These are phyloP conservation scores for Zaprionus lachaisei DNA, from an alignment of 1,140 invertebrate species.

Conservation along the genomic window DNA sequence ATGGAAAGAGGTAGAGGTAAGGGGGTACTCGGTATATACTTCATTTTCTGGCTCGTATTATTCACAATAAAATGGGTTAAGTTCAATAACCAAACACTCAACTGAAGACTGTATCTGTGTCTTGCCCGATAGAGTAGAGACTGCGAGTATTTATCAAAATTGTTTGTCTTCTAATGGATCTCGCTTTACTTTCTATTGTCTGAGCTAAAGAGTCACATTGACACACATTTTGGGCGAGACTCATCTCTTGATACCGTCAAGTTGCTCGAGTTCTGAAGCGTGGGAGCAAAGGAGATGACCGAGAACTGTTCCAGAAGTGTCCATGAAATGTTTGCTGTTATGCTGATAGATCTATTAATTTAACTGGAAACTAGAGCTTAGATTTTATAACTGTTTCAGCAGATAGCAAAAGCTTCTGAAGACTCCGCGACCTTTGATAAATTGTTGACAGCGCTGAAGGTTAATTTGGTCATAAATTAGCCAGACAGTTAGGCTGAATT, in stretches of 20 bases:
- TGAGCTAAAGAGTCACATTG: conserved; percentile 46
- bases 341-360: conserved; percentile 1
- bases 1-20: neutral
- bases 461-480: neutral
- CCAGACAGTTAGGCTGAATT: neutral
- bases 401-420: neutral
- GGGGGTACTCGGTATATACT: conserved; percentile 13
- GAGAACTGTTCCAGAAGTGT: neutral
- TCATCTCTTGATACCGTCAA: neutral
- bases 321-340: neutral
- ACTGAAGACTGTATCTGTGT: conserved; percentile 58
- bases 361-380: neutral
- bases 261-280: neutral
- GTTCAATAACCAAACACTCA: conserved; percentile 69
- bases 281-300: neutral
- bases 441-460: neutral
- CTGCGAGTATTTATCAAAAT: conserved; percentile 36
- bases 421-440: neutral
- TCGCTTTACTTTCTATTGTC: conserved; percentile 75
- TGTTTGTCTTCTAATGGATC: conserved; percentile 68
- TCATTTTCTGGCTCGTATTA: conserved; percentile 32
- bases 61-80: conserved; percentile 58
- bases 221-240: conserved; percentile 50
- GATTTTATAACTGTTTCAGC: neutral
- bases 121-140: conserved; percentile 5